Conservation (phyloP, 1,140 invertebrate species). For the Oryctes rhinoceros region DNA sequence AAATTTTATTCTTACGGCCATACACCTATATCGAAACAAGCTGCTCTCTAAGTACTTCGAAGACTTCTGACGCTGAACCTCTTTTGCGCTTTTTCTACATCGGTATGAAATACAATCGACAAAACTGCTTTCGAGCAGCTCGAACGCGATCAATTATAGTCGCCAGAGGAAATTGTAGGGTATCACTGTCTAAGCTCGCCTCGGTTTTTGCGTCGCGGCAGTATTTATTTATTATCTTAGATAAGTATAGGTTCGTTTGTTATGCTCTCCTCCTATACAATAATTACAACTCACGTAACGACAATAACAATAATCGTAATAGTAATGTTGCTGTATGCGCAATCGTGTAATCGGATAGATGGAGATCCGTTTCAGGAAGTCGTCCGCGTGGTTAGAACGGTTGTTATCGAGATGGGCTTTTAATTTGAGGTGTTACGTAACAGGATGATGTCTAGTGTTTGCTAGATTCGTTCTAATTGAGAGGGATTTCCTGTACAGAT, state of each 20-base stretch:
- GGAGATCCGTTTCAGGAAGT: not conserved
- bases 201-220: not conserved
- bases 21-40: not conserved
- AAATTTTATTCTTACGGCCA: too few relatives aligned
- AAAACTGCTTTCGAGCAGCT: not conserved
- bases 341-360: constrained; percentile 11
- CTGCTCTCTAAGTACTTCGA: not conserved
- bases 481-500: too few relatives aligned
- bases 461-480: too few relatives aligned
- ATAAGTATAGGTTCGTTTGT: not conserved
- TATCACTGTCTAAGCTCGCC: not conserved
- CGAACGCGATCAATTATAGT: not conserved
- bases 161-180: not conserved
- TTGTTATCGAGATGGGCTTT: not conserved
- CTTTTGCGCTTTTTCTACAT: not conserved
- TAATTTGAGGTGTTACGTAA: not conserved
- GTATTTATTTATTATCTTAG: constrained; percentile 8
- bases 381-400: not conserved
- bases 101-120: constrained; percentile 1
- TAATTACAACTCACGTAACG: not conserved
- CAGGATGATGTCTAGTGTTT: too few relatives aligned
- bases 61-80: not conserved
- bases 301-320: constrained; percentile 11
- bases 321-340: not conserved
- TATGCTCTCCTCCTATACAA: not conserved